A percentile compares a stretch with the other conserved stretches of the same genome.
Conservation (phyloP, 2,888 invertebrate genomes). For the Aspidapion aeneum region DNA sequence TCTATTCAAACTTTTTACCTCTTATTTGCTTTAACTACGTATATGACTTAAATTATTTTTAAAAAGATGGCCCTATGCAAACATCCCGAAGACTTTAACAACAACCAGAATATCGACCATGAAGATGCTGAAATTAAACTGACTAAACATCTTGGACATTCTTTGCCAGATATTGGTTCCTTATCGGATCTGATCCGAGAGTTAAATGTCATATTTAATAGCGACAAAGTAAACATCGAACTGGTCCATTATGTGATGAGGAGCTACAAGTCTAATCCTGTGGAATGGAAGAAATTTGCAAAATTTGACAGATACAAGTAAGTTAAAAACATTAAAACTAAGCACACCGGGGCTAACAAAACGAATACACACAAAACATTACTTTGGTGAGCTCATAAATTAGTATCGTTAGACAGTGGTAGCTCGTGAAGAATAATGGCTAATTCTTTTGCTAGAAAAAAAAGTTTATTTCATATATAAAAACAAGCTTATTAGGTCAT, state of each 20-base stretch:
- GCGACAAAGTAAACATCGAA: conserved; percentile 85
- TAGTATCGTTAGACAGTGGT: too few species aligned
- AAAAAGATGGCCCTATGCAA: conserved; percentile 27
- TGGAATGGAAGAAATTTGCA: conserved; percentile 92
- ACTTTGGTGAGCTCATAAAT: too few species aligned
- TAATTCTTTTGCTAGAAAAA: too few species aligned
- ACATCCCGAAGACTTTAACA: conserved; percentile 15
- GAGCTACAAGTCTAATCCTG: conserved; percentile 80
- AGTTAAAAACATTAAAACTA: conserved; percentile 30
- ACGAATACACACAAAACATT: too few species aligned
- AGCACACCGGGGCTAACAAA: too few species aligned
- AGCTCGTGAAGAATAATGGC: too few species aligned
- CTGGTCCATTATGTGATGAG: conserved; percentile 78
- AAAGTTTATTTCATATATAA: too few species aligned
- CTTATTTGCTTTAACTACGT: too few species aligned
- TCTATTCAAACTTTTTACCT: too few species aligned
- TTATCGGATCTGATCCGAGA: conserved; percentile 64
- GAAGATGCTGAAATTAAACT: conserved; percentile 33
- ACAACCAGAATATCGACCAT: conserved; percentile 23
- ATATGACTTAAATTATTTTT: too few species aligned
- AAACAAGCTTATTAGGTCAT: too few species aligned
- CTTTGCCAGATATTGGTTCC: conserved; percentile 44
- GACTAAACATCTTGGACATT: conserved; percentile 35
- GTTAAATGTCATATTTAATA: conserved; percentile 72
- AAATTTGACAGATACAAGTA: conserved; percentile 91